phyloP scores from a whole-genome alignment of 2,888 invertebrate genomes.

The Salticus scenicus region DNA sequence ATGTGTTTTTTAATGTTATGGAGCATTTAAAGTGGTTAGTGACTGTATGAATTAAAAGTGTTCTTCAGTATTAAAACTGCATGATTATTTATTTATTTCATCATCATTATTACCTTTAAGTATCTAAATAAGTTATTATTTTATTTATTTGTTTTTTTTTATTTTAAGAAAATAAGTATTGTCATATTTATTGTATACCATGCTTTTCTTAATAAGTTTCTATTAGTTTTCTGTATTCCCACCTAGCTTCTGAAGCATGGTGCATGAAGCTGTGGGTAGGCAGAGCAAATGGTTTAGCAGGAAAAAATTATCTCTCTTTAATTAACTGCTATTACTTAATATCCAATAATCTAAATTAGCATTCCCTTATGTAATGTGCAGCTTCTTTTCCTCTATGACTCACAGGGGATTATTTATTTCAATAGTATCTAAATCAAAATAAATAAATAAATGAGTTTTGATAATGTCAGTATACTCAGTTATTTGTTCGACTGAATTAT shows the following conservation, averaged over 20 bases:
- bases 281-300: slow-evolving; percentile 49
- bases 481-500: too few species aligned
- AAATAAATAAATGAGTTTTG: too few species aligned
- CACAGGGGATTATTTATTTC: not conserved
- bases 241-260: slow-evolving; percentile 71
- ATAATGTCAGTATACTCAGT: too few species aligned
- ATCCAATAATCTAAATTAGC: slow-evolving; percentile 53
- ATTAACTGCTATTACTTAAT: slow-evolving; percentile 62
- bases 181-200: slow-evolving; percentile 30
- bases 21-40: too few species aligned
- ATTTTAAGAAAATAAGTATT: too few species aligned
- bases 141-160: too few species aligned
- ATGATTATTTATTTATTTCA: slow-evolving; percentile 25
- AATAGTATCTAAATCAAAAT: too few species aligned
- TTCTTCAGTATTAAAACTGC: too few species aligned
- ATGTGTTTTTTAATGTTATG: too few species aligned
- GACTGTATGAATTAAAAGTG: too few species aligned
- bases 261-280: slow-evolving; percentile 71
- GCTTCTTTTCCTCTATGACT: slow-evolving; percentile 42
- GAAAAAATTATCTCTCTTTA: slow-evolving; percentile 34
- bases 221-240: slow-evolving; percentile 63
- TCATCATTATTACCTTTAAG: slow-evolving; percentile 31
- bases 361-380: slow-evolving; percentile 59
- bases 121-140: slow-evolving; percentile 47
- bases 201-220: slow-evolving; percentile 51